Percentiles rank a stretch among this genome's conserved stretches.
Conservation (phyloP, 2,113 vertebrate species). For the Mormyrus iriodes region DNA sequence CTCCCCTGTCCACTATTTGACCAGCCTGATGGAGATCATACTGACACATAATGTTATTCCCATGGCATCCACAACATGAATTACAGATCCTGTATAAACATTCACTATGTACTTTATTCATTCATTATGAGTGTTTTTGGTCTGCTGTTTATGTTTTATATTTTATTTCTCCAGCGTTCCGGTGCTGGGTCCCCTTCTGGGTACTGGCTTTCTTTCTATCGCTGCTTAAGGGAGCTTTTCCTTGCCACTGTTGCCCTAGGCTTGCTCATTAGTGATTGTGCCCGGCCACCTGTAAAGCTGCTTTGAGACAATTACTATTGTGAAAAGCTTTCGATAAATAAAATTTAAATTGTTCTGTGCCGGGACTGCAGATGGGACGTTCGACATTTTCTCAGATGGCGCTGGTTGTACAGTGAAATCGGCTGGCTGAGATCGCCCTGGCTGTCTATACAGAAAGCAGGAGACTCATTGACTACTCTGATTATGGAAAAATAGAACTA, state of each 20-base stretch:
- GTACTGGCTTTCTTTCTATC: neutral
- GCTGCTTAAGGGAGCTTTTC: neutral
- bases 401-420: neutral
- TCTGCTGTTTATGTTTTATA: neutral
- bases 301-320: neutral
- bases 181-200: neutral
- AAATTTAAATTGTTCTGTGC: neutral
- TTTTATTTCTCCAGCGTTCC: neutral
- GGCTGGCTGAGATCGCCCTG: neutral
- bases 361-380: neutral
- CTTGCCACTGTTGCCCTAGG: neutral
- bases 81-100: too few species aligned
- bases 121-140: neutral
- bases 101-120: neutral
- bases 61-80: too few species aligned
- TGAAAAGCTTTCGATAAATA: neutral
- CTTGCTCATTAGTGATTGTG: neutral
- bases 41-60: too few species aligned
- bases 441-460: neutral
- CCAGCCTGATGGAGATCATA: neutral
- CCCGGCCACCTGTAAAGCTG: neutral
- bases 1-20: neutral
- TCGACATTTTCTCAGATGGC: neutral
- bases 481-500: neutral
- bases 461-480: neutral